Evolutionary conservation across 2,888 invertebrate genomes (phyloP).

Genomic region (Sesamia inferens): DNA sequence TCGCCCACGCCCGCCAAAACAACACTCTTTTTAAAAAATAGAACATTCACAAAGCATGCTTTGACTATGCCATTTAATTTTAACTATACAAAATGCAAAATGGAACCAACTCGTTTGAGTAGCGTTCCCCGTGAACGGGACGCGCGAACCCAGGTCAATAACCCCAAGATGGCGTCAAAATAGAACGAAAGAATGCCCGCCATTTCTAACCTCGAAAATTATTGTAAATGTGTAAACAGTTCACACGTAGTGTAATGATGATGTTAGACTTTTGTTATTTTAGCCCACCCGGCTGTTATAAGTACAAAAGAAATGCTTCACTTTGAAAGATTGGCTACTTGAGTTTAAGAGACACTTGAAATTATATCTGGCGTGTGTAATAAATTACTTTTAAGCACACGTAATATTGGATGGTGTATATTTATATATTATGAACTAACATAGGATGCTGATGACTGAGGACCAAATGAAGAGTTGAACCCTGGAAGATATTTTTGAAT

Average conservation of each 20-base stretch:
- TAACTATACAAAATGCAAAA: conserved; percentile 72
- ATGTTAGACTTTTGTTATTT: conserved; percentile 46
- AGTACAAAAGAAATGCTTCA: conserved; percentile 37
- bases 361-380: conserved; percentile 36
- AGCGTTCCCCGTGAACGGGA: conserved; percentile 73
- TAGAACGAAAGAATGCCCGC: conserved; percentile 88
- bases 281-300: conserved; percentile 34
- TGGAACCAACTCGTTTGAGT: conserved; percentile 70
- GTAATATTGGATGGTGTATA: conserved; percentile 10
- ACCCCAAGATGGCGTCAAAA: conserved; percentile 87
- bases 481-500: not conserved
- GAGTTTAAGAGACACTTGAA: conserved; percentile 45
- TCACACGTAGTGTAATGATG: conserved; percentile 66
- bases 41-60: conserved; percentile 61
- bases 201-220: conserved; percentile 87
- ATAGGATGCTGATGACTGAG: conserved; percentile 3
- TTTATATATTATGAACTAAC: not conserved
- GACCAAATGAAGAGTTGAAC: not conserved
- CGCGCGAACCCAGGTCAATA: conserved; percentile 82
- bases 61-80: conserved; percentile 58
- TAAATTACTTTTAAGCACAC: conserved; percentile 40
- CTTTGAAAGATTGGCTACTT: conserved; percentile 46
- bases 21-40: conserved; percentile 28
- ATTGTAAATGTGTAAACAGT: conserved; percentile 75
- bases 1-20: not conserved